Percentiles rank a stretch among this genome's conserved stretches.
These are phyloP conservation scores for Odontothrips loti DNA, from an alignment of 2,888 invertebrate genomes.

Conservation along the genomic window DNA sequence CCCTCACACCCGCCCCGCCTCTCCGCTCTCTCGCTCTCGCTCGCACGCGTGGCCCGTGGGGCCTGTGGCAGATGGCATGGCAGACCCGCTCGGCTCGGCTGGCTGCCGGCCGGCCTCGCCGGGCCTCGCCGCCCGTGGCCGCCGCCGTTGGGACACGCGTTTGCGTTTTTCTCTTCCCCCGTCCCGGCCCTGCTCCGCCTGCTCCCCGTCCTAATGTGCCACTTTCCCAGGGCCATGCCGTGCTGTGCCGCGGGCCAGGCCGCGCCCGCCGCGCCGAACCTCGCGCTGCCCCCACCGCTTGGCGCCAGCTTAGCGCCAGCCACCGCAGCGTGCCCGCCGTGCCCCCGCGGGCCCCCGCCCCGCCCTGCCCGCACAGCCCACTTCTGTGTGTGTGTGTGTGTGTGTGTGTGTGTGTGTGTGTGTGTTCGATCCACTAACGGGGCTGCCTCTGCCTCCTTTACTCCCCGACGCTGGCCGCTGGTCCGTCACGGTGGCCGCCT, in stretches of 20 bases:
- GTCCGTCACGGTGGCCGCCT: neutral
- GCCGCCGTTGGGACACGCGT: no score
- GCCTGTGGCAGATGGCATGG: neutral
- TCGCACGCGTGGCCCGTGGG: neutral
- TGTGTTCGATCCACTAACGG: no score
- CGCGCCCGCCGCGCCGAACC: neutral
- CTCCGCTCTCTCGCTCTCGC: neutral
- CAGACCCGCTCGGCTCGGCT: no score
- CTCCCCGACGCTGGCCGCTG: neutral
- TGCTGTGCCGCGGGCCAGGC: neutral
- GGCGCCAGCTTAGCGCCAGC: neutral
- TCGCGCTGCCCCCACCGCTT: neutral
- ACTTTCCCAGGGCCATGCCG: conserved; percentile 13
- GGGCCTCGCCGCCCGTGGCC: no score
- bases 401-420: no score
- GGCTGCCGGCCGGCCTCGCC: no score
- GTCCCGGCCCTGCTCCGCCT: neutral
- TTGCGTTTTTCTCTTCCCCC: neutral
- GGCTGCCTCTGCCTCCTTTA: neutral
- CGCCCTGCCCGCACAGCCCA: no score
- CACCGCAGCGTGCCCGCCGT: no score
- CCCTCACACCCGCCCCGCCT: neutral
- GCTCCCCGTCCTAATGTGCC: conserved; percentile 9
- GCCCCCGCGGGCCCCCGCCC: no score
- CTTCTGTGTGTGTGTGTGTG: no score